Evolutionary conservation across 2,113 vertebrate species (phyloP).

Genomic region (Phaethon lepturus): DNA sequence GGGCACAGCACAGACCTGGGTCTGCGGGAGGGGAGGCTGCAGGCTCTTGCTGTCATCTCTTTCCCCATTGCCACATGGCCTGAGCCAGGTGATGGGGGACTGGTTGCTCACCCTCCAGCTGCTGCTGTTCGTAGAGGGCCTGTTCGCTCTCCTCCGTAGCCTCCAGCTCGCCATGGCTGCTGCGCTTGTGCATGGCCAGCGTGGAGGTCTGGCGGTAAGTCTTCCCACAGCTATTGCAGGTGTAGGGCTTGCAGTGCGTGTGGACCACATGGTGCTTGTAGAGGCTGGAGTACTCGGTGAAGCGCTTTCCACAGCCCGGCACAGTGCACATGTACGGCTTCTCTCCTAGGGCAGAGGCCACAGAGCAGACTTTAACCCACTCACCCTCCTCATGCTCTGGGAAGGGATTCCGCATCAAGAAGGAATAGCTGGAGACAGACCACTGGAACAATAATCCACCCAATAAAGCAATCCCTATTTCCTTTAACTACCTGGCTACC

Average conservation of each 20-base stretch:
- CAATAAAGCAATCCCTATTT: not conserved
- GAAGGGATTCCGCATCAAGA: not conserved
- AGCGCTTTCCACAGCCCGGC: slow-evolving; percentile 84
- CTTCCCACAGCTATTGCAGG: slow-evolving; percentile 83
- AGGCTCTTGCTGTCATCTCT: not conserved
- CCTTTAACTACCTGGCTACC: not conserved
- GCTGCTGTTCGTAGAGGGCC: slow-evolving; percentile 76
- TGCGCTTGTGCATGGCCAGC: slow-evolving; percentile 84
- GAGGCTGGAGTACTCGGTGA: slow-evolving; percentile 87
- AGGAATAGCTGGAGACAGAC: not conserved
- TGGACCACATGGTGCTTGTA: slow-evolving; percentile 89
- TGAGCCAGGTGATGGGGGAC: rapidly evolving
- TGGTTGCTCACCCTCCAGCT: slow-evolving; percentile 70
- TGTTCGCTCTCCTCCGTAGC: slow-evolving; percentile 79
- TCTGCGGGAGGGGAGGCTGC: not conserved
- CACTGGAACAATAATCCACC: not conserved
- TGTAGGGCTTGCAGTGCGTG: slow-evolving; percentile 87
- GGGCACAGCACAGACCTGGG: too few relatives aligned
- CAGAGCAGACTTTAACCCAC: not conserved
- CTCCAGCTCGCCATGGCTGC: slow-evolving; percentile 81
- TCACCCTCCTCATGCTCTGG: not conserved
- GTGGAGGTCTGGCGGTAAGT: slow-evolving; percentile 86
- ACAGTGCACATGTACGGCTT: slow-evolving; percentile 86
- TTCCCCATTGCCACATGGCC: not conserved
- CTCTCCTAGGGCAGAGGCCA: slow-evolving; percentile 78